Evolutionary conservation across 2,797 vertebrate genomes (phyloP), one percentile per base, ranked within the genome.

Genomic region (Enteromius afrohamiltoni): DNA sequence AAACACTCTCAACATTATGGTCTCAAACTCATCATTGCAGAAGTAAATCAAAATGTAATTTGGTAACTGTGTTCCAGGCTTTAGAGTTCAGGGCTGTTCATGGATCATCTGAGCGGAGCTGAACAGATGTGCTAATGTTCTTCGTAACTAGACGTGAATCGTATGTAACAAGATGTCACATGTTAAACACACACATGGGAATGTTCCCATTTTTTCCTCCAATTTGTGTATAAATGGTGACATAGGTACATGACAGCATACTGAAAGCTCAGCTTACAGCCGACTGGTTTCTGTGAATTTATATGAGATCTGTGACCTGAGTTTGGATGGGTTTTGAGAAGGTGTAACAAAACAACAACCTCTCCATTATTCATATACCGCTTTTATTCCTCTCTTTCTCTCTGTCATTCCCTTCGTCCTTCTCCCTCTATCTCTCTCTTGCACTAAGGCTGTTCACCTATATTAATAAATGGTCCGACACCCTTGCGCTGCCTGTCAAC

Each of bases 11-110:
- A 80, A 69, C 82, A 79, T 85, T 79, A 82, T 70, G 62, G 78
- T 75, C 70, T 83, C 53, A 80, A 76, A 83, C 73, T 85, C 74
- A 76, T 83, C 74, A 84, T 75, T 68, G 79, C 14, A 40, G 9
- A 84, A 75, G 85, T 88, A 84, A 85, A 88, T 88, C 84, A 87
- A 82, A 88, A 88, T 83, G 79, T 80, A 88, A 88, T 88, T 84
- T 88, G 64, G 34, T 8, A 23, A 19, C 53, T 80, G 78, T 82
- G 82, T 83, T 81, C 65, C 74, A 55, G 47, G 62, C 71, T 68
- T 19, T 3, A 60, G 60, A 58, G 40, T 79, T 79, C 78, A 69
- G 82, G 26, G 64, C 13, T 77, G 74, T 69, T 69, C 64, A 45
- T 58, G 37, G 37, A 58, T 70, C 74, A 77, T 34, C 51, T 23